Conservation (phyloP, 2,113 vertebrate genomes). For the Mohoua ochrocephala region DNA sequence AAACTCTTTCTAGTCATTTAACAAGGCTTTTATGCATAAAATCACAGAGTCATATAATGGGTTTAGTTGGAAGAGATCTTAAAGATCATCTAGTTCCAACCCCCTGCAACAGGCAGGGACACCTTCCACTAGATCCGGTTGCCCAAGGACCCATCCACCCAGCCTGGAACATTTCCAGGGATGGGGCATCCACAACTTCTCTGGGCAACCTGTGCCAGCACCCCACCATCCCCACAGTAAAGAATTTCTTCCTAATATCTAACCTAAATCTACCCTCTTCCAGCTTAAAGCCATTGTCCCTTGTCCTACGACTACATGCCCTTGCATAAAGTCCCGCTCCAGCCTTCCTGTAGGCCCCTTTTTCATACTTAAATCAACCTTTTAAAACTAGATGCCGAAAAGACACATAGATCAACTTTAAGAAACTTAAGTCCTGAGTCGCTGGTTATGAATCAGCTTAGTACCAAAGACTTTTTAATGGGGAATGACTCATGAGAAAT, state of each 20-base stretch:
- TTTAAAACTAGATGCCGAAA: background rate
- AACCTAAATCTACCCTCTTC: background rate
- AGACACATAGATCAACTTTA: background rate
- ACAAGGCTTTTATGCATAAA: background rate
- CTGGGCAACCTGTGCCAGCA: background rate
- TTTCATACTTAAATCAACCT: background rate
- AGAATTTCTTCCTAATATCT: background rate
- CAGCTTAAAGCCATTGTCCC: background rate
- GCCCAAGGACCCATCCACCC: background rate
- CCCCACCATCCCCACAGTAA: background rate
- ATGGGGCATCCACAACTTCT: background rate
- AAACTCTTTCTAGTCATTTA: background rate
- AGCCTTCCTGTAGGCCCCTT: background rate
- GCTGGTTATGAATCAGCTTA: background rate
- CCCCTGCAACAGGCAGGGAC: background rate
- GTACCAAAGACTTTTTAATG: background rate
- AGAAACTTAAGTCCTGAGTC: background rate
- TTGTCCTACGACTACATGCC: background rate
- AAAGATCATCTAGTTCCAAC: background rate
- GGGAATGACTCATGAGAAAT: constrained; percentile 16
- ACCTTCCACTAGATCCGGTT: background rate
- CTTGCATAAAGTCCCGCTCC: background rate
- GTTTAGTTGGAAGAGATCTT: background rate
- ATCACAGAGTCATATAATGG: background rate
- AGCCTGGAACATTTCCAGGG: background rate